phyloP scores from a whole-genome alignment of 2,888 invertebrate genomes.

The Polia nebulosa region DNA sequence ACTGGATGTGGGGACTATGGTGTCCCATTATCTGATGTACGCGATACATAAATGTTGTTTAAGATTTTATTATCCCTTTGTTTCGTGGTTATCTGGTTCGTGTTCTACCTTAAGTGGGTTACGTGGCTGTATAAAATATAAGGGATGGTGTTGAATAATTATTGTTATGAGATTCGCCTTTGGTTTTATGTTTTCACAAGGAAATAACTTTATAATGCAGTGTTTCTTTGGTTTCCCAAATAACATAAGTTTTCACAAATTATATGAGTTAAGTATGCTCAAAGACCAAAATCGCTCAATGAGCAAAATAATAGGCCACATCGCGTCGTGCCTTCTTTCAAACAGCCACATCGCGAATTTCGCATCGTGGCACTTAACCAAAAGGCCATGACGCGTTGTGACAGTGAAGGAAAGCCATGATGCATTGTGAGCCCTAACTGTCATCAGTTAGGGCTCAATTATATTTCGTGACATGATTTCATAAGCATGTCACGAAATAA shows the following conservation, averaged over 20 bases:
- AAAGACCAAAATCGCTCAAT: no score
- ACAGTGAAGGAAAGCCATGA: no score
- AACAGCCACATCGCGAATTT: no score
- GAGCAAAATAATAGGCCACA: no score
- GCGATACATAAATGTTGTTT: conserved; percentile 57
- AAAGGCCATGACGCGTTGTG: no score
- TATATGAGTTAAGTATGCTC: no score
- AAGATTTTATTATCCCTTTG: conserved; percentile 51
- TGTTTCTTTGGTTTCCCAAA: background rate
- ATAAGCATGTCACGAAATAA: no score
- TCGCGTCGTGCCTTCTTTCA: no score
- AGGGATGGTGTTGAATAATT: conserved; percentile 5
- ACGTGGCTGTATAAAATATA: conserved; percentile 2
- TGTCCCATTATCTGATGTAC: conserved; percentile 61
- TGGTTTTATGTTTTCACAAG: background rate
- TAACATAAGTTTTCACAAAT: background rate
- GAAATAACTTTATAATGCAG: background rate
- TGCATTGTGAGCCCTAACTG: no score
- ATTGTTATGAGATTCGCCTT: background rate
- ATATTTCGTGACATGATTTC: no score
- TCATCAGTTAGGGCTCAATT: no score
- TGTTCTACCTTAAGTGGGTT: conserved; percentile 1
- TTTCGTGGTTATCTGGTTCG: conserved; percentile 19
- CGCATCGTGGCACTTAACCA: no score
- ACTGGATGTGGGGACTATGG: conserved; percentile 54